A percentile compares a stretch with the other conserved stretches of the same genome.
phyloP scores from a whole-genome alignment of 2,888 invertebrate species.

The Gnatocerus cornutus region DNA sequence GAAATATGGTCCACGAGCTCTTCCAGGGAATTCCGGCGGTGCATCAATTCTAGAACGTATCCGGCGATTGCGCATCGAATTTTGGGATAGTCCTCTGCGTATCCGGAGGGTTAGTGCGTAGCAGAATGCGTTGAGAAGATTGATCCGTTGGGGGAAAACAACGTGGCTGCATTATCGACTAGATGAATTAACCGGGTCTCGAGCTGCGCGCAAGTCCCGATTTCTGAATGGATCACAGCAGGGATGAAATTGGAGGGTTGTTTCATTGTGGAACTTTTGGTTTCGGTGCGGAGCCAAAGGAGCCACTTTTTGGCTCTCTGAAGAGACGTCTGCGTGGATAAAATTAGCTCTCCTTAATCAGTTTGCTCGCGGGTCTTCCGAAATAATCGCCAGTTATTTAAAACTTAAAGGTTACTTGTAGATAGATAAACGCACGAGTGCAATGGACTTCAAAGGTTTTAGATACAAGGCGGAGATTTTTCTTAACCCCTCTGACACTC shows the following conservation, averaged over 20 bases:
- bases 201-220: slow-evolving; percentile 44
- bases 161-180: slow-evolving; percentile 53
- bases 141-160: slow-evolving; percentile 45
- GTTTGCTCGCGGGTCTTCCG: too few species aligned
- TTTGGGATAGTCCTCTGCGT: slow-evolving; percentile 23
- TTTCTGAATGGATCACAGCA: slow-evolving; percentile 45
- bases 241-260: slow-evolving; percentile 30
- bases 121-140: slow-evolving; percentile 43
- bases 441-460: too few species aligned
- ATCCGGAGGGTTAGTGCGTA: slow-evolving; percentile 33
- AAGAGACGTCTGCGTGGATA: too few species aligned
- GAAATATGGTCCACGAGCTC: too few species aligned
- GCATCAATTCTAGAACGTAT: background rate
- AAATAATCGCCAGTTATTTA: too few species aligned
- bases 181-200: slow-evolving; percentile 49
- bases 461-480: too few species aligned
- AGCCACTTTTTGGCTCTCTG: too few species aligned
- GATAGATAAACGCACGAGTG: too few species aligned
- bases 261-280: slow-evolving; percentile 15
- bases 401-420: too few species aligned
- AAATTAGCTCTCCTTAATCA: too few species aligned
- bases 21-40: too few species aligned
- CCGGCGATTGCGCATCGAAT: slow-evolving; percentile 21
- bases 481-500: too few species aligned
- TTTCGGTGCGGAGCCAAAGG: background rate